Evolutionary conservation across 2,113 vertebrate genomes (phyloP), one percentile per base, ranked within the genome.

Genomic region (Elephantulus edwardii): DNA sequence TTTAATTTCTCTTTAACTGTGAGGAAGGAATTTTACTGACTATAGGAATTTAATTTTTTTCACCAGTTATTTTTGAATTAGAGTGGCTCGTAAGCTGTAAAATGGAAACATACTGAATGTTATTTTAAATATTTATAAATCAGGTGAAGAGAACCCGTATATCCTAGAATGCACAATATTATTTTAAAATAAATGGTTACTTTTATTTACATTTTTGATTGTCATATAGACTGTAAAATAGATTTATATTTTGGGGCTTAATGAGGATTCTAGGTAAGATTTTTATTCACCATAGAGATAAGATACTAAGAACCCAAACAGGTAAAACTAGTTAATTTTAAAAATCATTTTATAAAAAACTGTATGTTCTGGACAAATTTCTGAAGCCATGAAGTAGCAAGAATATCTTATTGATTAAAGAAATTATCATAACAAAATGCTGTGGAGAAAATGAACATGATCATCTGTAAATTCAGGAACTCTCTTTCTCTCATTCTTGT

Each of bases 111-210:
- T 77, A 33, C 80, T 91, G 20, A 90, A 46, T 77, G 6, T 83
- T 83, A 13, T 92, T 94, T 93, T 82, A 93, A 88, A 6, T 85
- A 90, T 16, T n/a, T 82, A 3, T 93, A 78, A 91, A 81, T 89
- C 81, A 54, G 38, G 14, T 40, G 26, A 86, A 80, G 11, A 91
- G 50, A 84, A 88, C 87, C 35, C 88, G 20, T 58, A 22, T 89
- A 87, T 17, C 77, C 3, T 52, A 19, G 28, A 64, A 76, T 94
- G 16, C 2, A 74, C 42, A 86, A 5, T 91, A 38, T 66, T 50
- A 62, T 90, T 92, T 94, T 74, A 86, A 87, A 83, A 20, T 83
- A 77, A 33, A n/a, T n/a, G n/a, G n/a, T n/a, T n/a, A n/a, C n/a
- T n/a, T 64, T 64, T 1, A 26, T 91, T 87, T 93, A 60, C 52